These are phyloP conservation scores for Lithophane leautieri DNA, from an alignment of 2,888 invertebrate genomes.

Conservation along the genomic window DNA sequence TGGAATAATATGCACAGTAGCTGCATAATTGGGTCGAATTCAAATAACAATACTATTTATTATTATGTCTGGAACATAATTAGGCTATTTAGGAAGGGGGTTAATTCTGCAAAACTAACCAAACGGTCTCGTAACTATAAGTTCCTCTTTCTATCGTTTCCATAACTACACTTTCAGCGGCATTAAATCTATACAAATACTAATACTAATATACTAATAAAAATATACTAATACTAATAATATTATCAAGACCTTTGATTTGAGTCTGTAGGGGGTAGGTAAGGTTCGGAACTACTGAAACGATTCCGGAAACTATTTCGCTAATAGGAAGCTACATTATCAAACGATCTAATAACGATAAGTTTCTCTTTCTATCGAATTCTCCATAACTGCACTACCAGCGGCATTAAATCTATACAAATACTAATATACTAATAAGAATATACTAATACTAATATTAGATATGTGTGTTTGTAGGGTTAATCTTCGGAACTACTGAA, in stretches of 20 bases:
- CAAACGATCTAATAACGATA: neutral
- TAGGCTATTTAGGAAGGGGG: neutral
- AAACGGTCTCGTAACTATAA: neutral
- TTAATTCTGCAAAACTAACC: neutral
- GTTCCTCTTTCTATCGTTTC: neutral
- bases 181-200: neutral
- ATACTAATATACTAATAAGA: too few relatives aligned
- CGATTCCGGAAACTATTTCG: too few relatives aligned
- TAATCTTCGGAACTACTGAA: neutral
- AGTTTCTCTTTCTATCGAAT: neutral
- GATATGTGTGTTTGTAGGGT: neutral
- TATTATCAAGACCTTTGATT: too few relatives aligned
- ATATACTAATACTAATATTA: neutral
- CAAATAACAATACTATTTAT: neutral
- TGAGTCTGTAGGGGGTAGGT: too few relatives aligned
- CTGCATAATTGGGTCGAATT: constrained; percentile 8
- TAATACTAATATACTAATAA: too few relatives aligned
- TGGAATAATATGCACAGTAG: neutral
- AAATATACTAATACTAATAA: too few relatives aligned
- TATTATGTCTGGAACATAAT: neutral
- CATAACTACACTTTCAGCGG: too few relatives aligned
- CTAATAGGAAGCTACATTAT: too few relatives aligned
- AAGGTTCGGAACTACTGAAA: too few relatives aligned
- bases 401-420: neutral
- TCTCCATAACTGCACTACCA: neutral